These are phyloP conservation scores for Nycteola revayana DNA, from an alignment of 2,888 invertebrate genomes.

Conservation along the genomic window DNA sequence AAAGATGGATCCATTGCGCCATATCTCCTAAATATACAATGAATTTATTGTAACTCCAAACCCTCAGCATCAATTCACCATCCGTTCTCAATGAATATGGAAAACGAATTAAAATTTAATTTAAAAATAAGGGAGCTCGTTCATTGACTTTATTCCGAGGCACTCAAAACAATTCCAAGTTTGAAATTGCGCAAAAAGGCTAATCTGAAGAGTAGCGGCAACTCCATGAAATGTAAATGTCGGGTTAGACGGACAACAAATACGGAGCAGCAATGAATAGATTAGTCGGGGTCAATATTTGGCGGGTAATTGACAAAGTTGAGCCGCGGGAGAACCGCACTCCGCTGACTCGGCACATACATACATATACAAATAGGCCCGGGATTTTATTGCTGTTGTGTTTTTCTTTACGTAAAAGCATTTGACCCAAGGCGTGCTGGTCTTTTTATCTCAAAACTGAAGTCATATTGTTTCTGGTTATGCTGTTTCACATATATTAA, in stretches of 20 bases:
- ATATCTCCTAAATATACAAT: no score
- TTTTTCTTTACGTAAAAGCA: constrained; percentile 9
- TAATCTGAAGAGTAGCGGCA: constrained; percentile 29
- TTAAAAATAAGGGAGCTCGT: constrained; percentile 13
- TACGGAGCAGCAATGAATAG: constrained; percentile 46
- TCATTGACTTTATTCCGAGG: constrained; percentile 26
- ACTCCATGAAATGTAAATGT: constrained; percentile 45
- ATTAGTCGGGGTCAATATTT: constrained; percentile 48
- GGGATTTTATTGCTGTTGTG: constrained; percentile 21
- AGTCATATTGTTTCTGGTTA: no score
- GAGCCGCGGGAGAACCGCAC: constrained; percentile 1
- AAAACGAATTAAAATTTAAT: constrained; percentile 8
- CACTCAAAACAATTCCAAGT: constrained; percentile 38
- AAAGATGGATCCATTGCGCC: no score
- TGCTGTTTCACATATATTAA: no score
- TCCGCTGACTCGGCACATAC: constrained; percentile 49
- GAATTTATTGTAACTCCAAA: no score
- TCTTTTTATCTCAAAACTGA: no score
- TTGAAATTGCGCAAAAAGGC: constrained; percentile 36
- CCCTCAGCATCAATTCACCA: background rate
- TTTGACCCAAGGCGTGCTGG: constrained; percentile 15
- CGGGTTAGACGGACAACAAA: constrained; percentile 33
- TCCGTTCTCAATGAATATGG: constrained; percentile 15
- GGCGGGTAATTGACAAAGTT: constrained; percentile 53
- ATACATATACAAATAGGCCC: constrained; percentile 83